Evolutionary conservation across 2,888 invertebrate species (phyloP), one percentile per base, ranked within the genome.

Genomic region (Diplolepis rosae): DNA sequence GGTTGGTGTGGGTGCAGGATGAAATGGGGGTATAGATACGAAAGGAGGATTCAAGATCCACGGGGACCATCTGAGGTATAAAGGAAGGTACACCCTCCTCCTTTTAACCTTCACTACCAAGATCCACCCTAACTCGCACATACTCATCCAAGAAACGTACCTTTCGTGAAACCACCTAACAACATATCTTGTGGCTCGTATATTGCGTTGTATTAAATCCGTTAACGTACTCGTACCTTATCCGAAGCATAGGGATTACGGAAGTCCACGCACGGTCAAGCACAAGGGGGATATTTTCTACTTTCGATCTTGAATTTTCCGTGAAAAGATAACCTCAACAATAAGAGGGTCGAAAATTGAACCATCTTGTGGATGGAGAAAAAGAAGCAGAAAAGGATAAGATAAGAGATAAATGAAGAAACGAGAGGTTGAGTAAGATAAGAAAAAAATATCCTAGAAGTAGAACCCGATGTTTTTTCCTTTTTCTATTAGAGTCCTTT

Each of bases 21-120:
- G 80, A 80, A 79, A 80, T 74, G 82, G 79, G 78, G 79, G 78
- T 80, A 80, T 79, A 82, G 83, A 84, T 83, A 84, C 85, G 83
- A 82, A 84, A 84, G 80, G 83, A 82, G 82, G 82, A 83, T 83
- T 81, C 79, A 82, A 83, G 83, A 86, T 85, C 84, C 83, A 83
- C 82, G 80, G 84, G 84, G 84, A 85, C 85, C 83, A 83, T 85
- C 82, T 81, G 80, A 84, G 84, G 85, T 83, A 86, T 86, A 84
- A 85, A 84, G 83, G 84, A 85, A 84, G 85, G 82, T 81, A 79
- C 83, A 83, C 84, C 84, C 82, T 80, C 84, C 82, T 80, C 84
- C 75, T 79, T 80, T 79, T 80, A 77, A 77, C 79, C 79, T 77
- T 51, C 75, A 54, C 72, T 70, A 75, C 74, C 69, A 73, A 74